Conservation (phyloP, 2,888 invertebrate genomes). For the Thymelicus lineola region DNA sequence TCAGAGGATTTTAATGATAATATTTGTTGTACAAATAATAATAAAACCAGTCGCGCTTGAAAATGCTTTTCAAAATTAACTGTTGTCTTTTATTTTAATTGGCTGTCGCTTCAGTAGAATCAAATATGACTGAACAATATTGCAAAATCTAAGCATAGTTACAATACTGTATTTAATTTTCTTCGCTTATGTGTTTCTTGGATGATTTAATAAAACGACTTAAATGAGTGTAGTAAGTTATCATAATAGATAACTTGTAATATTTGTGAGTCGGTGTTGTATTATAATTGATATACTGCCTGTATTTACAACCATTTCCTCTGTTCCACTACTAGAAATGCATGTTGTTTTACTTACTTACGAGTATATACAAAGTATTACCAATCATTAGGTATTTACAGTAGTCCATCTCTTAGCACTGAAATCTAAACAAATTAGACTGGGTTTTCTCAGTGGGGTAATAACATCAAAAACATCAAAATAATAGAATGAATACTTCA, state of each 20-base stretch:
- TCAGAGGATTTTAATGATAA: neutral
- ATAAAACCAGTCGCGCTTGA: constrained; percentile 8
- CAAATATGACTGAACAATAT: neutral
- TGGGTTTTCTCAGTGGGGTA: too few relatives aligned
- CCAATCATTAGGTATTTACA: too few relatives aligned
- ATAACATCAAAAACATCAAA: too few relatives aligned
- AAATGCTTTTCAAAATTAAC: constrained; percentile 15
- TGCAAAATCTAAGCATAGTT: constrained; percentile 2
- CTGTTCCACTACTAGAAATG: constrained; percentile 66
- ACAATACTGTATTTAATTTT: neutral
- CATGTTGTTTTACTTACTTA: neutral
- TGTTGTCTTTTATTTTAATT: constrained; percentile 27
- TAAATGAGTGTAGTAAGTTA: neutral
- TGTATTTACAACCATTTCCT: constrained; percentile 75
- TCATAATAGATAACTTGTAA: neutral
- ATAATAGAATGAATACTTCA: too few relatives aligned
- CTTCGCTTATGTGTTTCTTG: neutral
- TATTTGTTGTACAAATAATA: constrained; percentile 4
- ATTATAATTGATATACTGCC: constrained; percentile 15
- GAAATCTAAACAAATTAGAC: too few relatives aligned
- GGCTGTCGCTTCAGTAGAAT: constrained; percentile 40
- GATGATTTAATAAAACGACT: neutral
- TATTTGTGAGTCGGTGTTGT: neutral
- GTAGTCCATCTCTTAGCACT: too few relatives aligned
- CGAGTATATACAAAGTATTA: too few relatives aligned